Base-by-base conservation (phyloP, 2,797 vertebrate genomes). In the Somateria mollissima region DNA sequence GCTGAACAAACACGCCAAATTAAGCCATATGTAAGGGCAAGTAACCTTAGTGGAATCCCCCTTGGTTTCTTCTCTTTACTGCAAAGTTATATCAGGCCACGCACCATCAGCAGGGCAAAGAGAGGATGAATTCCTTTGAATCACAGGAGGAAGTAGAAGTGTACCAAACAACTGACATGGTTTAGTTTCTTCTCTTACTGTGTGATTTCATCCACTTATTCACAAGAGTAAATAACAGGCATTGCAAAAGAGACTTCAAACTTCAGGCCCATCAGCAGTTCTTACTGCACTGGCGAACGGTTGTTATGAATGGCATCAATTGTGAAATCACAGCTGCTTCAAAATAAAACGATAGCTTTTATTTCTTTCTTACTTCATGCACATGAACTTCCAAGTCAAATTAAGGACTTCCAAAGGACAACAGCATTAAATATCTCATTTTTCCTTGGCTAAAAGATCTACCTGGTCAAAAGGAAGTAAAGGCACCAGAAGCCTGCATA, bases 171-270 rank as follows among this genome's bases (percentile, higher is more conserved):
- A 25, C 77, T 95, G 86, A 51, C 41, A 32, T 80, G 82, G n/a
- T 87, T 92, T 84, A 89, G n/a, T 87, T 92, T 94, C 83, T 75
- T n/a, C 43, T 87, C 27, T 71, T 89, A 73, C 64, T 67, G 20
- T 6, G 2, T 76, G 12, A 79, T 92, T 72, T 88, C 28, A 64
- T 94, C 73, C 88, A 8, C 79, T 95, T 43, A 77, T 91, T 92
- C 87, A 60, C 64, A 80, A 47, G 86, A 92, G 56, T 77, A 89
- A 94, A 71, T 64, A 87, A 62, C 41, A 84, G 14, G 21, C 54
- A 92, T 69, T 95, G 74, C 49, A 69, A 91, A 92, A 92, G 64
- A 79, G 70, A 84, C 79, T 88, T 83, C 74, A 79, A 69, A 18
- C 30, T 69, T 72, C 27, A 51, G 69, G 45, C 73, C 65, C 66